Evolutionary conservation across 2,888 invertebrate genomes (phyloP).

Genomic region (Sinotaia quadrata): DNA sequence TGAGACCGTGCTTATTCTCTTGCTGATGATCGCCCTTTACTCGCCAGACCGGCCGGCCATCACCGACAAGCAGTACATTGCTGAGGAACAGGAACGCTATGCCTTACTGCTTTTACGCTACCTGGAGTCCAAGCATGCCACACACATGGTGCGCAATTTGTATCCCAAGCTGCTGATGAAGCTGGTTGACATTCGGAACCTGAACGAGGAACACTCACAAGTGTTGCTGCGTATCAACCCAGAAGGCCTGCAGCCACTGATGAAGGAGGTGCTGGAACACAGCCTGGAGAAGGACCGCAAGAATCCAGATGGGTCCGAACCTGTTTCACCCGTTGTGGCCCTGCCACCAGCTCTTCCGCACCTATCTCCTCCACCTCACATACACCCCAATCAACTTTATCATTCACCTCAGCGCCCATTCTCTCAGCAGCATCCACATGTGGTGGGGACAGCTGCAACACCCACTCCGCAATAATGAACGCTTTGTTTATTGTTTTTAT

Average conservation of each 20-base stretch:
- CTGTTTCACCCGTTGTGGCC: background rate
- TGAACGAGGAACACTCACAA: slow-evolving; percentile 92
- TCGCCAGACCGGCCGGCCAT: slow-evolving; percentile 84
- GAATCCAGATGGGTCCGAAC: slow-evolving; percentile 8
- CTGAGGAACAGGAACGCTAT: slow-evolving; percentile 70
- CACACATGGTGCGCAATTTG: slow-evolving; percentile 59
- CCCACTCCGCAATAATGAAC: slow-evolving; percentile 24
- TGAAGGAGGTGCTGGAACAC: slow-evolving; percentile 96
- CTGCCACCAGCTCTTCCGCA: slow-evolving; percentile 10
- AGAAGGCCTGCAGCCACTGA: slow-evolving; percentile 89
- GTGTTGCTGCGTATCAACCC: slow-evolving; percentile 96
- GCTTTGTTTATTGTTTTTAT: too few species aligned
- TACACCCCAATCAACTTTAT: slow-evolving; percentile 16
- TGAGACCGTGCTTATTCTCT: slow-evolving; percentile 91
- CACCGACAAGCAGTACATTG: slow-evolving; percentile 74
- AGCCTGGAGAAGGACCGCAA: slow-evolving; percentile 52
- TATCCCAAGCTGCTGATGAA: slow-evolving; percentile 83
- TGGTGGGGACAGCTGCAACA: slow-evolving; percentile 12
- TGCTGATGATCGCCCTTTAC: slow-evolving; percentile 93
- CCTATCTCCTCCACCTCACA: slow-evolving; percentile 19
- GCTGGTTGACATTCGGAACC: slow-evolving; percentile 89
- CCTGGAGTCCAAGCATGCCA: slow-evolving; percentile 67
- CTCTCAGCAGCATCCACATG: slow-evolving; percentile 16
- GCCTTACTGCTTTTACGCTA: slow-evolving; percentile 68
- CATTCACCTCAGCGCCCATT: slow-evolving; percentile 2